Evolutionary conservation across 1,140 invertebrate genomes (phyloP), one percentile per base, ranked within the genome.

Genomic region (Conus ventricosus): DNA sequence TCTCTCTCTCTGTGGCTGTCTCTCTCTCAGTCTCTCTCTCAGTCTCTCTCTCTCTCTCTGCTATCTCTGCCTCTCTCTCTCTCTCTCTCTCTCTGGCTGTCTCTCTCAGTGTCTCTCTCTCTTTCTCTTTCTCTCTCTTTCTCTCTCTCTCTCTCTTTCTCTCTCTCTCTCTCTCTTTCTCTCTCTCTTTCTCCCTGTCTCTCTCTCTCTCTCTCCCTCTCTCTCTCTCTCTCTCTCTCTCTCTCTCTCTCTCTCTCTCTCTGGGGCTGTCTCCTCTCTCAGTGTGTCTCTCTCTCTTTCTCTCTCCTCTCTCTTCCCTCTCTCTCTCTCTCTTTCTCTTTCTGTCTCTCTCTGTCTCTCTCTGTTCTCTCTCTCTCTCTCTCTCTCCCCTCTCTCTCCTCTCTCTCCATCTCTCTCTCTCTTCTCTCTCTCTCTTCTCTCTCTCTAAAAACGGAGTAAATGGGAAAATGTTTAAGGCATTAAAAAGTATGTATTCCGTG

Each of bases 221-320:
- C 67, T 71, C 8, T 71, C 67, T 71, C 67, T 71, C 67, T 71
- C 67, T 71, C 67, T 71, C 67, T 71, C 67, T 20, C 67, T 71
- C 17, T 71, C 67, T 71, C 67, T 71, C 67, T 71, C 67, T 20
- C 67, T 71, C 67, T 20, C 5, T 17, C 67, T 17, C n/a, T n/a
- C n/a, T n/a, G n/a, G n/a, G n/a, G n/a, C n/a, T n/a, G n/a, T n/a
- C n/a, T n/a, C n/a, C n/a, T 20, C 67, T 71, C 67, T 71, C 67
- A 13, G 8, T 71, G 8, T 71, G 5, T 20, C 67, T 71, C 17
- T 71, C 67, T 71, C 67, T 71, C 67, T 71, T 17, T 20, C 7
- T 71, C 67, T 20, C 7, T 17, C 20, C 67, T 71, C 67, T 71
- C 67, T 71, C 67, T 71, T 71, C 67, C 23, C 67, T 71, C 20